Base-by-base conservation (phyloP, 2,797 vertebrate species). In the Tinamus major region DNA sequence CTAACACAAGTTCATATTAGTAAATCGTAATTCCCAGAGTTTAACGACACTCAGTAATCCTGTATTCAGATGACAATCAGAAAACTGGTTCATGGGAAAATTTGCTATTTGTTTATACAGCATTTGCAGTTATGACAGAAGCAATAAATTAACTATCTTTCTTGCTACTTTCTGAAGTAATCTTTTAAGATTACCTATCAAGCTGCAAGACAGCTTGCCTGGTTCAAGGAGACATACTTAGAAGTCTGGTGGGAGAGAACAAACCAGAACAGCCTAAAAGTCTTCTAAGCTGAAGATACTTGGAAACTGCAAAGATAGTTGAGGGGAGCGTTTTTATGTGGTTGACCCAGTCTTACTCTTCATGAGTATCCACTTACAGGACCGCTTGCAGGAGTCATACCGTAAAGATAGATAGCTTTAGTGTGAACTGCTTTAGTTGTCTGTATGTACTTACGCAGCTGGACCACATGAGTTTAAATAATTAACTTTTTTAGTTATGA, bases 241-340 rank as follows among this genome's bases (percentile, higher is more conserved):
- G 14, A 70, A 42, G 31, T 61, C 33, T 65, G 3, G 62, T 0
- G 1, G 4, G 3, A 1, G 6, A 0, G 2, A 15, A 20, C 15
- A 53, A 75, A 56, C 13, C 0, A 0, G 63, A 67, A 63, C 7
- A 64, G 20, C 37, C 16, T 75, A 53, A 48, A 27, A 37, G 4
- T 37, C 41, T 59, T 3, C 5, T 13, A 16, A 74, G 20, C 21
- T 63, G 46, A 23, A 77, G 76, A 10, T 65, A 29, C 10, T 61
- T 71, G 11, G 14, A 64, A 84, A 10, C 6, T 31, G 29, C 20
- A 16, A 67, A 59, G 14, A 10, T 64, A 4, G 1, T 74, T 41
- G 77, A 68, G 44, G 23, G 74, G 75, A 31, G 4, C 24, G 5
- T 58, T 68, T 11, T 41, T 78, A 7, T 11, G 18, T 76, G 9